Percentiles rank a stretch among this genome's conserved stretches.
These are phyloP conservation scores for Strigamia transsilvanica DNA, from an alignment of 2,888 invertebrate genomes.

Conservation along the genomic window DNA sequence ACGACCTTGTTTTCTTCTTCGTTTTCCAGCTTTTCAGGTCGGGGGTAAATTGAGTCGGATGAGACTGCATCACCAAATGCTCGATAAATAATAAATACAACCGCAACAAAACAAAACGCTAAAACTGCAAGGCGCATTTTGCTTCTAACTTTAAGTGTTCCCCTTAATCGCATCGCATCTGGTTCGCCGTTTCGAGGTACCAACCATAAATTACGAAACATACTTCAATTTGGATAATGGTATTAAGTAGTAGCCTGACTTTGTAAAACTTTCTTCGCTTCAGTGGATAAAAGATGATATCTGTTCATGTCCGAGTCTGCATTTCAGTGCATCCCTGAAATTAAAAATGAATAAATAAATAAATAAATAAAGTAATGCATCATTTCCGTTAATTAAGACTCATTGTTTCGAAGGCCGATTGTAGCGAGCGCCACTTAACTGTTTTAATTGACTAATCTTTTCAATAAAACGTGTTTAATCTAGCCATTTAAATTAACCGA, in stretches of 20 bases:
- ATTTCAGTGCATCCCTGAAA: background rate
- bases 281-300: background rate
- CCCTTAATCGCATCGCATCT: background rate
- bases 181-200: background rate
- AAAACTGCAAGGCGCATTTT: background rate
- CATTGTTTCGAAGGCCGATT: background rate
- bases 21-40: background rate
- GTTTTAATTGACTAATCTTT: too few relatives aligned
- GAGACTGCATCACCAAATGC: conserved; percentile 26
- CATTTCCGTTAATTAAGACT: background rate
- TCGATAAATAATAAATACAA: conserved; percentile 51
- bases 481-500: too few relatives aligned
- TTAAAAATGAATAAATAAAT: background rate
- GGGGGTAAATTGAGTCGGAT: background rate
- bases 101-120: conserved; percentile 8
- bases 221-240: background rate
- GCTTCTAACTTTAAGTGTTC: background rate
- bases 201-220: conserved; percentile 5
- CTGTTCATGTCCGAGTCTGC: background rate
- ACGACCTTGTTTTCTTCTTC: background rate
- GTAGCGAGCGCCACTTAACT: too few relatives aligned
- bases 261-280: background rate
- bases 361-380: background rate
- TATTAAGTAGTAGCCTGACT: background rate
- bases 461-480: too few relatives aligned